Evolutionary conservation across 2,888 invertebrate species (phyloP).

Genomic region (Drosophila anomalata): DNA sequence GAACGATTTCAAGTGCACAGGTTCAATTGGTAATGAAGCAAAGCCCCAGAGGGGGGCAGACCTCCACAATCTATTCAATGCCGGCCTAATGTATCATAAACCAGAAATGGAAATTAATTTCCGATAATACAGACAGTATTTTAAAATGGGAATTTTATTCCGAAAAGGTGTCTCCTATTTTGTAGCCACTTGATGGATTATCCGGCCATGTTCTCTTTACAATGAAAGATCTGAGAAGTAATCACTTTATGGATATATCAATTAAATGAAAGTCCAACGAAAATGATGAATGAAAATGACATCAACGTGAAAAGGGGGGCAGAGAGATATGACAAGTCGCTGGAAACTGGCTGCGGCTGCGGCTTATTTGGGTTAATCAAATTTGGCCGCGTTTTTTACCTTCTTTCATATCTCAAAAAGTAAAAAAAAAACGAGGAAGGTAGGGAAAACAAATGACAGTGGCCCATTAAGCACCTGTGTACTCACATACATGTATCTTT

Average conservation of each 20-base stretch:
- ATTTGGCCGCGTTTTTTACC: constrained; percentile 53
- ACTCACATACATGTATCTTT: constrained; percentile 47
- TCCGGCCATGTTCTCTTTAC: background rate
- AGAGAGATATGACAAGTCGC: constrained; percentile 23
- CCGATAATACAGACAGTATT: background rate
- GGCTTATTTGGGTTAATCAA: constrained; percentile 70
- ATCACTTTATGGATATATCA: constrained; percentile 20
- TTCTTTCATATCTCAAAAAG: constrained; percentile 39
- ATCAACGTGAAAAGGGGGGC: constrained; percentile 33
- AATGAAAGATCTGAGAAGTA: background rate
- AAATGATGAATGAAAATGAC: constrained; percentile 66
- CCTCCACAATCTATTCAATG: constrained; percentile 10
- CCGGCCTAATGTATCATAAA: background rate
- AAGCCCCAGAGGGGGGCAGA: background rate
- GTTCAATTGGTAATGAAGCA: constrained; percentile 30
- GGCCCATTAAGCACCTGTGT: constrained; percentile 68
- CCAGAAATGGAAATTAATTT: constrained; percentile 1
- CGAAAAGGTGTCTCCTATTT: background rate
- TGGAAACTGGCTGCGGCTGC: constrained; percentile 16
- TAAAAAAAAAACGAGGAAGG: background rate
- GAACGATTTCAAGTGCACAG: constrained; percentile 47
- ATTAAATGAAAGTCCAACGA: constrained; percentile 26
- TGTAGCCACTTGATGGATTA: background rate
- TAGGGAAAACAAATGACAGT: constrained; percentile 16
- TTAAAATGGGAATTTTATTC: background rate